Conservation (phyloP, 2,888 invertebrate species). For the Hypolimnas misippus region DNA sequence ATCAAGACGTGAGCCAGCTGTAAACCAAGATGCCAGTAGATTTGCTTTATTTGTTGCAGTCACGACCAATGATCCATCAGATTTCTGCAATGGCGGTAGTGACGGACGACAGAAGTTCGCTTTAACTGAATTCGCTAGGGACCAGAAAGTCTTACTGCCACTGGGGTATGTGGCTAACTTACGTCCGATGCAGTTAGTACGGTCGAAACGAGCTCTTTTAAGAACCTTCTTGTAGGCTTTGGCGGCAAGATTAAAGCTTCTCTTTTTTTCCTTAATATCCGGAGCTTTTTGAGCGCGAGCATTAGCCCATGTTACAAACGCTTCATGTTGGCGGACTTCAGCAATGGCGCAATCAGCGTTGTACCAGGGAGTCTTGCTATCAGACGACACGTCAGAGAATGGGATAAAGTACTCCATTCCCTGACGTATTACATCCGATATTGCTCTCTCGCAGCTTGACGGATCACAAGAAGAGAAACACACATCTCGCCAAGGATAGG, state of each 20-base stretch:
- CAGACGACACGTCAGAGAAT: constrained; percentile 20
- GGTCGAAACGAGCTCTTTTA: constrained; percentile 19
- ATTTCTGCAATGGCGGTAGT: constrained; percentile 32
- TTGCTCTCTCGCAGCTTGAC: constrained; percentile 14
- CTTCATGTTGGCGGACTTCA: constrained; percentile 22
- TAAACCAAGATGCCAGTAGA: constrained; percentile 15
- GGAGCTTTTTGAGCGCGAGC: constrained; percentile 29
- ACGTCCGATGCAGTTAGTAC: constrained; percentile 17
- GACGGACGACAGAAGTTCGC: constrained; percentile 32
- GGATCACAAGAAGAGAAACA: constrained; percentile 31
- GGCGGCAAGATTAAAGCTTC: constrained; percentile 18
- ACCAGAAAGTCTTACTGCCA: constrained; percentile 30
- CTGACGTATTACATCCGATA: constrained; percentile 8
- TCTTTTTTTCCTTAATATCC: constrained; percentile 17
- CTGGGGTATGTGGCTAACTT: constrained; percentile 20
- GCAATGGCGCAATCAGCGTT: constrained; percentile 16
- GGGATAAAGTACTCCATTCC: constrained; percentile 33
- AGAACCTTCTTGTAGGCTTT: constrained; percentile 15
- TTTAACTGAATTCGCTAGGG: constrained; percentile 32
- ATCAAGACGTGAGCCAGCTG: constrained; percentile 15
- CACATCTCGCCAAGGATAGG: constrained; percentile 33
- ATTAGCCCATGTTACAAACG: constrained; percentile 30
- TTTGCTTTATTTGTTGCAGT: constrained; percentile 14
- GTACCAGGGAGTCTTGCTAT: constrained; percentile 30
- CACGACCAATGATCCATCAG: constrained; percentile 28